These are phyloP conservation scores for Lepeophtheirus nordmannii DNA, from an alignment of 2,888 invertebrate genomes.

Conservation along the genomic window DNA sequence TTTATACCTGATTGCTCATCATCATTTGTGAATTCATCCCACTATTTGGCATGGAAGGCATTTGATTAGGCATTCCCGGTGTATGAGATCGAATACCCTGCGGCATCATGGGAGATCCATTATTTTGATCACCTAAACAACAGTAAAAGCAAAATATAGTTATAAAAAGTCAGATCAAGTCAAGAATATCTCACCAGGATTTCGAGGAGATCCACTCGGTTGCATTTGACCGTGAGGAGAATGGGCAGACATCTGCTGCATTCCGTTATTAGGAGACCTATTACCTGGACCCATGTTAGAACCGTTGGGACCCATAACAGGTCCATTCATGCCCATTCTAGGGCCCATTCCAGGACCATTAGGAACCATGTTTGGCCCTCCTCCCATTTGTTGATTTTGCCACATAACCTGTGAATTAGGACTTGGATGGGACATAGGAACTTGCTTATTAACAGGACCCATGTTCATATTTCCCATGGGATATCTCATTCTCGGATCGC, in stretches of 20 bases:
- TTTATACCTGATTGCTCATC: slow-evolving; percentile 2
- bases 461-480: slow-evolving; percentile 5
- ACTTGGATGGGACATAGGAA: slow-evolving; percentile 14
- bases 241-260: slow-evolving; percentile 4
- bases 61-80: slow-evolving; percentile 9
- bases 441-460: slow-evolving; percentile 10
- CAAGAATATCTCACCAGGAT: background rate
- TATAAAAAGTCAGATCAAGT: background rate
- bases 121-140: slow-evolving; percentile 12
- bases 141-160: background rate
- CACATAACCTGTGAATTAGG: background rate
- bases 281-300: background rate
- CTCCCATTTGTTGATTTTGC: slow-evolving; percentile 4
- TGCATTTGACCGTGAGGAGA: slow-evolving; percentile 6
- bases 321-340: slow-evolving; percentile 4
- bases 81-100: slow-evolving; percentile 20
- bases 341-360: background rate
- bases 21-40: background rate
- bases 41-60: slow-evolving; percentile 5
- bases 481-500: slow-evolving; percentile 13
- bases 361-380: slow-evolving; percentile 9
- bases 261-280: background rate
- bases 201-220: background rate
- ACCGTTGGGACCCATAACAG: background rate
- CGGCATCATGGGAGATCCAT: slow-evolving; percentile 22